A percentile compares a stretch with the other conserved stretches of the same genome.
These are phyloP conservation scores for Augochlora pura DNA, from an alignment of 1,140 invertebrate species.

Conservation along the genomic window DNA sequence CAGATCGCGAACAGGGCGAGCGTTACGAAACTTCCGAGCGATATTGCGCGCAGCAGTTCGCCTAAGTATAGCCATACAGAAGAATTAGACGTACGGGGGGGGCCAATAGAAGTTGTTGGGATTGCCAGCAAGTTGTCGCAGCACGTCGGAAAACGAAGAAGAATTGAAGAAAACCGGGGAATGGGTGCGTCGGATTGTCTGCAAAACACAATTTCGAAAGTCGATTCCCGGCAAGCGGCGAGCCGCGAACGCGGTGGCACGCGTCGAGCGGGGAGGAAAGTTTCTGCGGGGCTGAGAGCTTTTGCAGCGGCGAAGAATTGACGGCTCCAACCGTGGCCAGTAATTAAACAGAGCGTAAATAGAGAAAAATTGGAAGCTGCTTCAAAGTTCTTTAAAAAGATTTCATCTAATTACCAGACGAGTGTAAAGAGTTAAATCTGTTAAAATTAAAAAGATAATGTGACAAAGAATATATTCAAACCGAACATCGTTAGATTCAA, in stretches of 20 bases:
- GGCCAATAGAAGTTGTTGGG: conserved; percentile 2
- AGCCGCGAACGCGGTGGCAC: neutral
- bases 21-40: neutral
- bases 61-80: neutral
- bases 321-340: neutral
- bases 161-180: neutral
- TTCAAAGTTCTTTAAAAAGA: neutral
- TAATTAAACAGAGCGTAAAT: neutral
- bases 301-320: neutral
- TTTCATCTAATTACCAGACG: neutral
- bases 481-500: no score
- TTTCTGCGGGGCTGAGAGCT: neutral
- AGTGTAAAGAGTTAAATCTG: no score
- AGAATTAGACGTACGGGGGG: neutral
- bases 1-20: neutral
- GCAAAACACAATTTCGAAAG: conserved; percentile 26
- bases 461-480: no score
- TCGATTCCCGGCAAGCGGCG: neutral
- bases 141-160: neutral
- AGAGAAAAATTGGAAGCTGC: neutral
- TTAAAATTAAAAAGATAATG: no score
- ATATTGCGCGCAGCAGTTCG: neutral
- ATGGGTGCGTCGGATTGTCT: conserved; percentile 1
- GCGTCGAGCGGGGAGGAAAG: neutral
- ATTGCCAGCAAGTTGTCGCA: neutral